Percentiles rank a stretch among this genome's conserved stretches.
These are phyloP conservation scores for Conus betulinus DNA, from an alignment of 1,140 invertebrate species.

Conservation along the genomic window DNA sequence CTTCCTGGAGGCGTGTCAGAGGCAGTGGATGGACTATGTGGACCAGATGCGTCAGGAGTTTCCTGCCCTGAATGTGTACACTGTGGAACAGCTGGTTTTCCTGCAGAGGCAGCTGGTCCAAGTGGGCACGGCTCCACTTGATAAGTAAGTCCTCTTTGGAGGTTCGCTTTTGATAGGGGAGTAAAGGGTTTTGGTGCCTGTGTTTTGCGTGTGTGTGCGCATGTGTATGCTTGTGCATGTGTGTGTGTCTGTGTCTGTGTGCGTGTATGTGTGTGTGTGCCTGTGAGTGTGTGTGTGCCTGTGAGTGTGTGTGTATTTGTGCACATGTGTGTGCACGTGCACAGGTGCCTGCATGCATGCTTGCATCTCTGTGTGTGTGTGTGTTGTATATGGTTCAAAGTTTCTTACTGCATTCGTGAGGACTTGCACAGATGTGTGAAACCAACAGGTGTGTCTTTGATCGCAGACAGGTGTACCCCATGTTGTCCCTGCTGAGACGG, in stretches of 20 bases:
- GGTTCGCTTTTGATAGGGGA: not conserved
- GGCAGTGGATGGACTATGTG: constrained; percentile 65
- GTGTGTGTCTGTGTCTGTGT: not conserved
- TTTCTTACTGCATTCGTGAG: too few species aligned
- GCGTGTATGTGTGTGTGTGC: not conserved
- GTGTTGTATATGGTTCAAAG: not conserved
- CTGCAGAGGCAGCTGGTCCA: constrained; percentile 64
- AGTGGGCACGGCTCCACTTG: constrained; percentile 31
- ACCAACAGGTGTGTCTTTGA: too few species aligned
- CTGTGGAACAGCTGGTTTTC: constrained; percentile 67
- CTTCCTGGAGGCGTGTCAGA: constrained; percentile 66
- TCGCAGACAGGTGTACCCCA: not conserved
- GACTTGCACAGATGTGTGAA: too few species aligned
- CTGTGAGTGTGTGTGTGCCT: not conserved
- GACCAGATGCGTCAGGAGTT: constrained; percentile 58
- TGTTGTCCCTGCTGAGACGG: constrained; percentile 5
- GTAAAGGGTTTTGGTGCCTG: not conserved
- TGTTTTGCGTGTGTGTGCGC: too few species aligned
- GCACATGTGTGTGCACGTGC: not conserved
- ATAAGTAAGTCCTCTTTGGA: not conserved
- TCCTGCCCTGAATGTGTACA: constrained; percentile 66
- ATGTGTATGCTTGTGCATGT: not conserved
- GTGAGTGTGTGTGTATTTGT: not conserved
- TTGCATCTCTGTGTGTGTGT: not conserved
- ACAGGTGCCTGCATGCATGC: not conserved